These are phyloP conservation scores for Charanyca ferruginea DNA, from an alignment of 2,888 invertebrate species.

Conservation along the genomic window DNA sequence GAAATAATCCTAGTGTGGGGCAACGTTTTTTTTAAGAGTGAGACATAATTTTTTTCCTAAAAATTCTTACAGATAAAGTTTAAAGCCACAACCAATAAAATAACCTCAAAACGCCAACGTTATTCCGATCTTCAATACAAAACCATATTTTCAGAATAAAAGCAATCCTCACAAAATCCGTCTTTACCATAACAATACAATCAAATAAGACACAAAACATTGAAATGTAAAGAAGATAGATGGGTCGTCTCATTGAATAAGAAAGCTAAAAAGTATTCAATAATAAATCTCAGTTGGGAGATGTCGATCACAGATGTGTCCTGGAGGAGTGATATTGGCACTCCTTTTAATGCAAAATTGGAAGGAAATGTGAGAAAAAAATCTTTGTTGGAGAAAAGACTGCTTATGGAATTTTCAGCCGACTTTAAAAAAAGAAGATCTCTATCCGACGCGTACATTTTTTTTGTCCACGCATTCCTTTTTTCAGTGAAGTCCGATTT, in stretches of 20 bases:
- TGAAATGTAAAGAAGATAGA: slow-evolving; percentile 81
- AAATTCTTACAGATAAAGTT: no score
- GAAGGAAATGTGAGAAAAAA: slow-evolving; percentile 60
- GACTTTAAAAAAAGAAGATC: no score
- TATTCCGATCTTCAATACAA: background rate
- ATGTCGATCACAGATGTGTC: slow-evolving; percentile 88
- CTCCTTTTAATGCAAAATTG: slow-evolving; percentile 81
- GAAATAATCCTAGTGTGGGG: no score
- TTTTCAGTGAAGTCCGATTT: no score
- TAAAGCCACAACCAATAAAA: background rate
- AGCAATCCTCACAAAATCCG: slow-evolving; percentile 4
- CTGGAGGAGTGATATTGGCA: slow-evolving; percentile 76
- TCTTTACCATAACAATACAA: slow-evolving; percentile 63
- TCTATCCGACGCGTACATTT: no score
- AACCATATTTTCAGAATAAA: slow-evolving; percentile 33
- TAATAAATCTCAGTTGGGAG: slow-evolving; percentile 83
- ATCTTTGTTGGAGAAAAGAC: slow-evolving; percentile 26
- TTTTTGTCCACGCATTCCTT: no score
- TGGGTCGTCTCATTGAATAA: slow-evolving; percentile 78
- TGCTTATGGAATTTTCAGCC: slow-evolving; percentile 1
- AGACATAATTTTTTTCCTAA: no score
- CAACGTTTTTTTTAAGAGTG: no score
- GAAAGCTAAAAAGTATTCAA: slow-evolving; percentile 84
- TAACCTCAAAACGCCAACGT: background rate
- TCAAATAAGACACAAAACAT: slow-evolving; percentile 63